Evolutionary conservation across 2,888 invertebrate genomes (phyloP).

Genomic region (Bugulina stolonifera): DNA sequence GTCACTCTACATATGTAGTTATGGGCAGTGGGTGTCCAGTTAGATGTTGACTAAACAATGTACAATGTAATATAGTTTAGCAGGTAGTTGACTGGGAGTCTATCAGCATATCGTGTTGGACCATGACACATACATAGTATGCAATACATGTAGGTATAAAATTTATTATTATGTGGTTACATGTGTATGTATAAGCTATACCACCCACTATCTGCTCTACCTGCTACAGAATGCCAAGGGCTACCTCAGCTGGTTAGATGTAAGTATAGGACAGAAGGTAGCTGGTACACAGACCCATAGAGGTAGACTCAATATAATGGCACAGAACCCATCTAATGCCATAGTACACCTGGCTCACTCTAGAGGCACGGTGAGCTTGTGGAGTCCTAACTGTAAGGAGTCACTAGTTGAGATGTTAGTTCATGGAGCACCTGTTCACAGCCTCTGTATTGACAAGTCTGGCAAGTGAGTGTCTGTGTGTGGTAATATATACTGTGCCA

Average conservation of each 20-base stretch:
- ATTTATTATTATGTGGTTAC: neutral
- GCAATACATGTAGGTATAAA: neutral
- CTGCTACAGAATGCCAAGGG: constrained; percentile 59
- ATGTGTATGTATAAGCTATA: too few relatives aligned
- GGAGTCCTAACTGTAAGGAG: constrained; percentile 81
- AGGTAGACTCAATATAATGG: constrained; percentile 74
- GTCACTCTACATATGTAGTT: too few relatives aligned
- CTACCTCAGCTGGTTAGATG: constrained; percentile 83
- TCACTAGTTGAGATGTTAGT: constrained; percentile 87
- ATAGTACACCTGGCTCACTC: constrained; percentile 82
- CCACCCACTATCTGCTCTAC: too few relatives aligned
- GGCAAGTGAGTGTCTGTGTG: constrained; percentile 78
- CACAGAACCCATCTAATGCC: constrained; percentile 91
- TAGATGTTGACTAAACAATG: too few relatives aligned
- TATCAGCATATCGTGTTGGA: too few relatives aligned
- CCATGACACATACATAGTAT: neutral
- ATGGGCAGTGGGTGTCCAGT: too few relatives aligned
- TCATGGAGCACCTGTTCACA: constrained; percentile 73
- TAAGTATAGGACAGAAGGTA: constrained; percentile 84
- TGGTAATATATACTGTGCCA: too few relatives aligned
- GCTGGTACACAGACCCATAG: constrained; percentile 69
- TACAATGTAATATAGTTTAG: too few relatives aligned
- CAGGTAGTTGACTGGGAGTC: too few relatives aligned
- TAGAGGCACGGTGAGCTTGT: constrained; percentile 87
- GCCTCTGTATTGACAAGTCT: constrained; percentile 74